Conservation (phyloP, 1,140 invertebrate species). For the Drosophila pseudoananassae region DNA sequence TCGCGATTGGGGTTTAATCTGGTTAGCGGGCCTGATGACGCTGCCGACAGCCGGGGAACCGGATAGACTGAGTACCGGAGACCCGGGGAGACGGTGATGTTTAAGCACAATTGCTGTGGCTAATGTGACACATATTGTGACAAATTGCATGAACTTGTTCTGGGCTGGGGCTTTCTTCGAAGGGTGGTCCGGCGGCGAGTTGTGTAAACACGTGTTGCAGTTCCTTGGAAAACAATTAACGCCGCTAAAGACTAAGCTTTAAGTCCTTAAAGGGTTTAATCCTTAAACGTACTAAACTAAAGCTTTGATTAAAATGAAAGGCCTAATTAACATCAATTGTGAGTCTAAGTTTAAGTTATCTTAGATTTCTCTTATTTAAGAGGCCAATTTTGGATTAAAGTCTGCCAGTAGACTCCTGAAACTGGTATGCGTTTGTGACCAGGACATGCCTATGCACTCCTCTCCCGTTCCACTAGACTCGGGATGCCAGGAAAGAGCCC, state of each 20-base stretch:
- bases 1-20: conserved; percentile 80
- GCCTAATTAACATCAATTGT: too few relatives aligned
- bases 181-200: conserved; percentile 29
- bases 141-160: conserved; percentile 76
- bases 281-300: not conserved
- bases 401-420: not conserved
- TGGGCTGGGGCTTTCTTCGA: conserved; percentile 11
- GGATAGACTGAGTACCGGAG: not conserved
- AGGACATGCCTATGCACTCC: not conserved
- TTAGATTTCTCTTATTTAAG: not conserved
- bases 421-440: not conserved
- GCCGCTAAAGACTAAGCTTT: conserved; percentile 5
- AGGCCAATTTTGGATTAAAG: not conserved
- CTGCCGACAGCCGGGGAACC: conserved; percentile 23
- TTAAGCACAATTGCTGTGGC: conserved; percentile 83
- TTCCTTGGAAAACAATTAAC: conserved; percentile 46
- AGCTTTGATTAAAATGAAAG: too few relatives aligned
- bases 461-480: too few relatives aligned
- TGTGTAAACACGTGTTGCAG: conserved; percentile 72
- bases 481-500: conserved; percentile 1
- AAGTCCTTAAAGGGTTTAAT: not conserved
- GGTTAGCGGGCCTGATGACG: conserved; percentile 66
- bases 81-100: conserved; percentile 43
- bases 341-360: not conserved
- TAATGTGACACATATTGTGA: conserved; percentile 85